Base-by-base conservation (phyloP, 1,140 invertebrate genomes). In the Atta colombica region DNA sequence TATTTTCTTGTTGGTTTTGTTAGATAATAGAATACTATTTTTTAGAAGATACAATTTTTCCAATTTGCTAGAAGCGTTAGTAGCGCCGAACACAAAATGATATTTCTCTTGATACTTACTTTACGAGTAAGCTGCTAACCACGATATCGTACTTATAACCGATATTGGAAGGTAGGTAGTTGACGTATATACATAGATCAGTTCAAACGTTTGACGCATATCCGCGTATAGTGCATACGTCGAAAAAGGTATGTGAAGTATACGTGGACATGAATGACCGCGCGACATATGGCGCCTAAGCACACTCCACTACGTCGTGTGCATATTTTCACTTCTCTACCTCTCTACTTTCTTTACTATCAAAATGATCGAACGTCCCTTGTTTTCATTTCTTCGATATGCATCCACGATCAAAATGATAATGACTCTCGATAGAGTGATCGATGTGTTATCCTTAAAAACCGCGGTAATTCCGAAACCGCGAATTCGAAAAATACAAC, bases 241-340 rank as follows among this genome's bases (percentile, higher is more conserved):
- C 68, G 66, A 31, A 71, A 66, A 65, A 68, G 10, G 49, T 74
- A 87, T 88, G 78, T 65, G 39, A 14, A 28, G 18, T 60, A 65
- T 82, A 90, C 89, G 86, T 78, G 71, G 86, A 86, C 60, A 90
- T 88, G 89, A 90, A 90, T 84, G 89, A 89, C 86, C 77, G 78
- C 77, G 31, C 51, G 61, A 77, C 86, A 87, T 87, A 87, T 85
- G 89, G 89, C 77, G 71, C 77, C 25, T 85, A 28, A 55, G 45
- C 69, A 61, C n/a, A 84, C 81, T 25, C 31, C n/a, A 49, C 21
- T n/a, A 84, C 81, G 25, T 16, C 14, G 45, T 31, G 51, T 58
- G 25, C 77, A 61, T 61, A 78, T 78, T 65, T 75, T 75, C 25
- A 61, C 55, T 39, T 53, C 12, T 14, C 25, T 35, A 2, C 6